These are phyloP conservation scores for Caenorhabditis parvicauda DNA, from an alignment of 2,888 invertebrate species.

Conservation along the genomic window DNA sequence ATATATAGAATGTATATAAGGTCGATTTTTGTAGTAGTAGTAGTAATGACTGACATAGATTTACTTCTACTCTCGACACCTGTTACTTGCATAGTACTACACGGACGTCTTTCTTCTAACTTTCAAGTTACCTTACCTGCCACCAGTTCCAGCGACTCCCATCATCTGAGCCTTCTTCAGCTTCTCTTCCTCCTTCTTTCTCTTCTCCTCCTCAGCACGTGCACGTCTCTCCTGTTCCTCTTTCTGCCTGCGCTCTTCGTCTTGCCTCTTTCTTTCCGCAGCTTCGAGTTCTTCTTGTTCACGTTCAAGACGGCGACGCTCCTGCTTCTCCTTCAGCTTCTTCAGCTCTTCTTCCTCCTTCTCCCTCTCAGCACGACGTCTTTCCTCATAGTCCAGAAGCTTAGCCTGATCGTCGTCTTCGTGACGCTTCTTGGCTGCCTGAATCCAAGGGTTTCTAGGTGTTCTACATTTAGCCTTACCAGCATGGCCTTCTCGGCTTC, in stretches of 20 bases:
- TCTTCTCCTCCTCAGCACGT: slow-evolving; percentile 53
- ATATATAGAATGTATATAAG: too few relatives aligned
- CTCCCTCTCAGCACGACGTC: slow-evolving; percentile 46
- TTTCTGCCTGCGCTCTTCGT: slow-evolving; percentile 54
- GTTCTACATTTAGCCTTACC: slow-evolving; percentile 68
- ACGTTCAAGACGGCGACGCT: slow-evolving; percentile 54
- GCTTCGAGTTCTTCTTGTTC: slow-evolving; percentile 57
- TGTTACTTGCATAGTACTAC: too few relatives aligned
- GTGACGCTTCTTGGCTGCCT: slow-evolving; percentile 57
- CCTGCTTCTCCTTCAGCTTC: slow-evolving; percentile 79
- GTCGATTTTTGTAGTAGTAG: too few relatives aligned
- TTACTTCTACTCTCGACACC: too few relatives aligned
- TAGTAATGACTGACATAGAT: too few relatives aligned
- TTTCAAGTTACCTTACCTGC: slow-evolving; percentile 25
- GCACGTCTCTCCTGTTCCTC: slow-evolving; percentile 53
- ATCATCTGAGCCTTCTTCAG: slow-evolving; percentile 39
- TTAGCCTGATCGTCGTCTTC: slow-evolving; percentile 61
- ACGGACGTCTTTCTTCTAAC: too few relatives aligned
- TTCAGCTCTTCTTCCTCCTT: slow-evolving; percentile 77
- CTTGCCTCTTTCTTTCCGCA: slow-evolving; percentile 46
- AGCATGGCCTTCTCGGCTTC: slow-evolving; percentile 56
- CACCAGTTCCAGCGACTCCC: slow-evolving; percentile 18
- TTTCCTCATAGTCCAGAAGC: slow-evolving; percentile 60
- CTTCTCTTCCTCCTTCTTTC: slow-evolving; percentile 57
- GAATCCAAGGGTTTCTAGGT: slow-evolving; percentile 3